phyloP scores from a whole-genome alignment of 2,113 vertebrate genomes.

The Oncorhynchus kisutch region DNA sequence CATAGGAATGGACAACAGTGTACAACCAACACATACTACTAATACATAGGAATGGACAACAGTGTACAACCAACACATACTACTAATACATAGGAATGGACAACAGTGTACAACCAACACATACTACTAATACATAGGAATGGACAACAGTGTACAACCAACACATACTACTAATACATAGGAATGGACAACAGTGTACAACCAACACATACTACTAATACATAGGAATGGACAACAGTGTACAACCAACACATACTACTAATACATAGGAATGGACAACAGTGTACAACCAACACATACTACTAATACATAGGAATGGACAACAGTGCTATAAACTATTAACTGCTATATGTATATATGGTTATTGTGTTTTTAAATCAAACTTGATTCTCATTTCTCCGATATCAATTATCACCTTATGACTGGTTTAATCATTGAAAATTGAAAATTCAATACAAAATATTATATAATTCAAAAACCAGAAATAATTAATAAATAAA shows the following conservation, averaged over 20 bases:
- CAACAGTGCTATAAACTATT: too few relatives aligned
- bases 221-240: too few relatives aligned
- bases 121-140: not conserved
- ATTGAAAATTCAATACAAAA: slow-evolving; percentile 13
- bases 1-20: too few relatives aligned
- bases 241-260: not conserved
- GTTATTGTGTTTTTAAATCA: not conserved
- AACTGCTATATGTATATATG: too few relatives aligned
- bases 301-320: not conserved
- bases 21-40: not conserved
- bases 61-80: not conserved
- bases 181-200: too few relatives aligned
- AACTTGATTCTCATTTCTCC: not conserved
- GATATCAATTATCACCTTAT: not conserved
- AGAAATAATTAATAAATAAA: not conserved
- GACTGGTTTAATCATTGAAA: not conserved
- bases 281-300: not conserved
- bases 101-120: not conserved
- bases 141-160: too few relatives aligned
- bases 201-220: not conserved
- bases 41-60: too few relatives aligned
- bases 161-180: not conserved
- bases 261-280: too few relatives aligned
- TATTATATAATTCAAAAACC: not conserved
- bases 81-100: not conserved